A percentile compares a stretch with the other conserved stretches of the same genome.
These are phyloP conservation scores for Cotesia typhae DNA, from an alignment of 1,140 invertebrate species.

Conservation along the genomic window DNA sequence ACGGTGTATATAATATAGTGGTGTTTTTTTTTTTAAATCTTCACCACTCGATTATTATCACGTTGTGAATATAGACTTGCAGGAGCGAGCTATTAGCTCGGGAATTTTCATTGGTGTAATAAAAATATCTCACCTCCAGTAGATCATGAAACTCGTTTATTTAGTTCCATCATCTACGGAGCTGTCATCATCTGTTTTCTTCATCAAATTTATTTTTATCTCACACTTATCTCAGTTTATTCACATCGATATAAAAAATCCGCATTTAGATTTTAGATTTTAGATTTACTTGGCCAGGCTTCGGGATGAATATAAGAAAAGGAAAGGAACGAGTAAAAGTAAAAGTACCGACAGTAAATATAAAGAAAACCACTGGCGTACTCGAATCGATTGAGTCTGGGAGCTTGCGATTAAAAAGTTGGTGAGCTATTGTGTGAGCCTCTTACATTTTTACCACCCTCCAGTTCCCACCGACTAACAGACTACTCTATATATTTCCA, in stretches of 20 bases:
- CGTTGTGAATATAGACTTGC: neutral
- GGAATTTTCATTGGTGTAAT: conserved; percentile 60
- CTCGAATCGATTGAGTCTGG: conserved; percentile 3
- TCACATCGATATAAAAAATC: neutral
- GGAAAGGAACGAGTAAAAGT: no score
- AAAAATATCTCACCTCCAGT: conserved; percentile 53
- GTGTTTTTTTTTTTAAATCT: neutral
- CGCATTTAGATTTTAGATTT: neutral
- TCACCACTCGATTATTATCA: neutral
- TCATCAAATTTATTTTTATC: conserved; percentile 16
- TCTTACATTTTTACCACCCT: neutral
- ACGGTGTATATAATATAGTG: neutral
- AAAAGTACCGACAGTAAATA: neutral
- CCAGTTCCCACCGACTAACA: neutral
- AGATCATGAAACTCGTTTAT: conserved; percentile 38
- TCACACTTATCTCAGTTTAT: conserved; percentile 8
- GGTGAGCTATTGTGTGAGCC: neutral
- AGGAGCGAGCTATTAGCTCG: conserved; percentile 52
- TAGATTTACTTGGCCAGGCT: neutral
- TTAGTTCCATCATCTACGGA: conserved; percentile 14
- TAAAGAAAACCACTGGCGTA: neutral
- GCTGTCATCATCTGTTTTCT: conserved; percentile 14
- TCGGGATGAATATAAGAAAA: no score
- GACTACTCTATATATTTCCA: neutral
- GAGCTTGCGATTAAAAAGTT: conserved; percentile 30